These are phyloP conservation scores for Craseonycteris thonglongyai DNA, from an alignment of 2,113 vertebrate species.

Conservation along the genomic window DNA sequence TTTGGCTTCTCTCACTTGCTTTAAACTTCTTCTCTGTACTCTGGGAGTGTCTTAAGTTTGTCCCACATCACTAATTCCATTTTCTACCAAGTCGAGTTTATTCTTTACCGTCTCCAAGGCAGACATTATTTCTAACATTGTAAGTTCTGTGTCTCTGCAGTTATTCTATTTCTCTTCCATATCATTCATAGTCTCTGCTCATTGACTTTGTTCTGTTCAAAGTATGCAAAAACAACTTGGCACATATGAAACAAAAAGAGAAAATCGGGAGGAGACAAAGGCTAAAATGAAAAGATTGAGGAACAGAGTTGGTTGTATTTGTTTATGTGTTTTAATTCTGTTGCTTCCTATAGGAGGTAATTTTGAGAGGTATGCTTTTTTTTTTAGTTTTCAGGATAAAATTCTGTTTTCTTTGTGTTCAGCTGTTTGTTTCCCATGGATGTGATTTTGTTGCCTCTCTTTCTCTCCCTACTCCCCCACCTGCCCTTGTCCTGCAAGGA, in stretches of 20 bases:
- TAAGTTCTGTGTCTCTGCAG: not conserved
- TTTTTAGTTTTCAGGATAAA: not conserved
- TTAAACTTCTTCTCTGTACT: not conserved
- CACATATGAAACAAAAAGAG: not conserved
- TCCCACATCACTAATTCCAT: not conserved
- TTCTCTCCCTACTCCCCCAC: accelerated
- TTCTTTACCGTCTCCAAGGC: not conserved
- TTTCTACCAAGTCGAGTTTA: not conserved
- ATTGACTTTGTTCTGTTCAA: not conserved
- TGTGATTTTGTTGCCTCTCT: not conserved
- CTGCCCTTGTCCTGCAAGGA: not conserved
- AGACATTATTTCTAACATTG: not conserved
- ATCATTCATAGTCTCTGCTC: not conserved
- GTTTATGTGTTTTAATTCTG: not conserved
- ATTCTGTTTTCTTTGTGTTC: not conserved
- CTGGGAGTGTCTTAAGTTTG: not conserved
- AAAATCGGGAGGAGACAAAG: not conserved
- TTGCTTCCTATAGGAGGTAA: not conserved
- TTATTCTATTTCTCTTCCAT: not conserved
- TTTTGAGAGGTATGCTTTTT: not conserved
- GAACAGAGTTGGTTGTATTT: not conserved
- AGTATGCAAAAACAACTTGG: not conserved
- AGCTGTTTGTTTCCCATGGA: not conserved
- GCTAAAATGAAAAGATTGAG: not conserved
- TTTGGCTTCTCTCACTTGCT: not conserved